Percentiles rank a stretch among this genome's conserved stretches.
Evolutionary conservation across 2,888 invertebrate species (phyloP).

Genomic region (Trissoscelio sp.): DNA sequence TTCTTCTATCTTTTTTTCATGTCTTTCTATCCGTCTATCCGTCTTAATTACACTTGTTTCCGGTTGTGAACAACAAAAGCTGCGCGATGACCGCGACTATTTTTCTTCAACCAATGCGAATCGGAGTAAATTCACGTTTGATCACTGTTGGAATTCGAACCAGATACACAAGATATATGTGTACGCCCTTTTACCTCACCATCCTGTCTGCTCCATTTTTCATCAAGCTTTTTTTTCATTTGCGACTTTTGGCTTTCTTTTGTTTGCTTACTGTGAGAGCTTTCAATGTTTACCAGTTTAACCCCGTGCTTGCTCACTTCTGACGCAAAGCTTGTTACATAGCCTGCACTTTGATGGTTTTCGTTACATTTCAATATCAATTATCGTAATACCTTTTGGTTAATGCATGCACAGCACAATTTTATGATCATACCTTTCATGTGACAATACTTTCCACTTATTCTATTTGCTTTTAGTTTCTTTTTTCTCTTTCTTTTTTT

Average conservation of each 20-base stretch:
- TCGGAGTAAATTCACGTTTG: not conserved
- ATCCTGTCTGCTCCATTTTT: slow-evolving; percentile 22
- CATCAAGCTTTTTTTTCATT: slow-evolving; percentile 22
- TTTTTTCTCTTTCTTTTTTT: not conserved
- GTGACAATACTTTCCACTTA: slow-evolving; percentile 1
- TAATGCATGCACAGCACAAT: slow-evolving; percentile 28
- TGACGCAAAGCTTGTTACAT: slow-evolving; percentile 28
- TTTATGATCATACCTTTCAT: not conserved
- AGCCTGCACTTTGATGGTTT: slow-evolving; percentile 19
- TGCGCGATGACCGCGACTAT: not conserved
- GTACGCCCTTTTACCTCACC: not conserved
- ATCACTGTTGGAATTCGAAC: not conserved
- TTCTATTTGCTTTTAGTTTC: not conserved
- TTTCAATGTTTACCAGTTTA: slow-evolving; percentile 40
- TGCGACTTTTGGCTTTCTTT: slow-evolving; percentile 18
- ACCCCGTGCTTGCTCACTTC: slow-evolving; percentile 27
- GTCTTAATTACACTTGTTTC: not conserved
- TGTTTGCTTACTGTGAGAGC: slow-evolving; percentile 46
- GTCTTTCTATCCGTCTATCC: slow-evolving; percentile 3
- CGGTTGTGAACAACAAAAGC: not conserved
- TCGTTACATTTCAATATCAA: slow-evolving; percentile 17
- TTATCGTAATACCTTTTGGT: slow-evolving; percentile 16
- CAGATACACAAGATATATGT: slow-evolving; percentile 11
- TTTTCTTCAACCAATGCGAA: not conserved
- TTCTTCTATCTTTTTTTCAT: slow-evolving; percentile 12